Conservation (phyloP, 2,888 invertebrate genomes). For the Plebejus melissa region DNA sequence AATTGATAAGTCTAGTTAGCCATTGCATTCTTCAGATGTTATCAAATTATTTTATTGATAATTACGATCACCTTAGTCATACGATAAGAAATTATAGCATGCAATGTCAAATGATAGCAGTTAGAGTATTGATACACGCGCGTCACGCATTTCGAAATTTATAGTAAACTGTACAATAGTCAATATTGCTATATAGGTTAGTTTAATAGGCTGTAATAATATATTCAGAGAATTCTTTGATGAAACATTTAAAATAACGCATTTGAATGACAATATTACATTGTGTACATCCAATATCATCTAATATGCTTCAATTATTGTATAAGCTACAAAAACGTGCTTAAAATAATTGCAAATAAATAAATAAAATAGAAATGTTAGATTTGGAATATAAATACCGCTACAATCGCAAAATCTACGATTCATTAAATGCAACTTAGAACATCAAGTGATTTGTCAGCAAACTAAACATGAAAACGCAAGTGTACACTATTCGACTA, state of each 20-base stretch:
- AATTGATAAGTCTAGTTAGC: slow-evolving; percentile 1
- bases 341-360: too few relatives aligned
- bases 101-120: not conserved
- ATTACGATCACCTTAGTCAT: slow-evolving; percentile 5
- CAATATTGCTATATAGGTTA: not conserved
- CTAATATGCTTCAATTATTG: too few relatives aligned
- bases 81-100: not conserved
- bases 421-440: slow-evolving; percentile 9
- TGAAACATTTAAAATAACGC: not conserved
- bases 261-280: not conserved
- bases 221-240: not conserved
- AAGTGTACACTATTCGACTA: not conserved
- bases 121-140: not conserved
- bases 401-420: not conserved
- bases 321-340: not conserved
- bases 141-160: not conserved
- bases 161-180: not conserved
- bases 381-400: not conserved
- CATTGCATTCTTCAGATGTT: slow-evolving; percentile 21
- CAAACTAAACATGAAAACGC: slow-evolving; percentile 1
- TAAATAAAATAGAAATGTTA: too few relatives aligned
- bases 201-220: slow-evolving; percentile 8
- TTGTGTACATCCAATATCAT: not conserved
- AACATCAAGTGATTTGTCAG: not conserved
- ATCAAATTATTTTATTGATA: slow-evolving; percentile 25